These are phyloP conservation scores for Lutjanus campechanus DNA, from an alignment of 2,797 vertebrate genomes.

Conservation along the genomic window DNA sequence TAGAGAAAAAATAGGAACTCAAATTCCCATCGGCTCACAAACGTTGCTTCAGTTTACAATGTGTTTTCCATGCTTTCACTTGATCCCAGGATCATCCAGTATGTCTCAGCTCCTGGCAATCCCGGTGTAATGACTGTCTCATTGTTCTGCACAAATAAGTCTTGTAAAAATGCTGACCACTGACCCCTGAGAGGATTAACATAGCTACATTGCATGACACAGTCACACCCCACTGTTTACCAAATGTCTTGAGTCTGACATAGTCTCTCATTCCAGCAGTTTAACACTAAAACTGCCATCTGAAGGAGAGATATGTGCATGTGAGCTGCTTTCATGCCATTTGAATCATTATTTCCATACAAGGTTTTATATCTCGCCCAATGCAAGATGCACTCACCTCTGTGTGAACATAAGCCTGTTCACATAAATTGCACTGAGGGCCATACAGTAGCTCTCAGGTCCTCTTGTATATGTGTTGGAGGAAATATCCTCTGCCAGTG, in stretches of 20 bases:
- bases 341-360: constrained; percentile 38
- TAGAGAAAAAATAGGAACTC: constrained; percentile 26
- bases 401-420: constrained; percentile 39
- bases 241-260: constrained; percentile 48
- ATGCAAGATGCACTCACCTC: constrained; percentile 30
- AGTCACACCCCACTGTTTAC: constrained; percentile 70
- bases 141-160: constrained; percentile 69
- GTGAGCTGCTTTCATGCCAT: constrained; percentile 2
- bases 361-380: constrained; percentile 31
- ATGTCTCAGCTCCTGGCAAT: constrained; percentile 36
- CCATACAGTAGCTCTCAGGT: constrained; percentile 60
- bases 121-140: constrained; percentile 55
- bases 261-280: constrained; percentile 40
- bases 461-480: constrained; percentile 45
- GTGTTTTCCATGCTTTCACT: constrained; percentile 31
- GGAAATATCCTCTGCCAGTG: constrained; percentile 63
- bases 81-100: constrained; percentile 37
- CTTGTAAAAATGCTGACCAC: constrained; percentile 54
- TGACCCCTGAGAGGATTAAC: constrained; percentile 70
- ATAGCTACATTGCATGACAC: constrained; percentile 54
- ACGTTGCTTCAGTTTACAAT: constrained; percentile 39
- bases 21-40: constrained; percentile 28
- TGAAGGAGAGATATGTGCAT: not conserved
- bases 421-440: constrained; percentile 38
- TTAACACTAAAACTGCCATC: constrained; percentile 50